Percentiles rank a stretch among this genome's conserved stretches.
Evolutionary conservation across 2,888 invertebrate species (phyloP).

Genomic region (Drosophila fulvimacula): DNA sequence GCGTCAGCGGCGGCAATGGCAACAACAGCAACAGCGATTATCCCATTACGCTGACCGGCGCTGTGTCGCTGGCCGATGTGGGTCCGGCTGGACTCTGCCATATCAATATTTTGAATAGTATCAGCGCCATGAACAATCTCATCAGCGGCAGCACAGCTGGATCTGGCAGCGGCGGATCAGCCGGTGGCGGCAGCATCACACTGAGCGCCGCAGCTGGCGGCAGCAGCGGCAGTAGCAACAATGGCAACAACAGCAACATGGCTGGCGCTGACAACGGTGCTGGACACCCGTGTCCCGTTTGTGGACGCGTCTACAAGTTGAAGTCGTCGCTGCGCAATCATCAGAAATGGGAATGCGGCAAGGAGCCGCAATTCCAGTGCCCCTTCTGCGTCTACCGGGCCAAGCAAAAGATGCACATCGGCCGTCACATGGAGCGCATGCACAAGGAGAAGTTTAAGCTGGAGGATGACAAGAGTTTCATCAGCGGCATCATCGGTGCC

Average conservation of each 20-base stretch:
- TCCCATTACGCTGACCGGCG: slow-evolving; percentile 74
- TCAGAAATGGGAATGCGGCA: slow-evolving; percentile 94
- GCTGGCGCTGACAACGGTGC: slow-evolving; percentile 83
- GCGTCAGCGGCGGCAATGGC: slow-evolving; percentile 43
- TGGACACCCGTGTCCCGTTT: slow-evolving; percentile 91
- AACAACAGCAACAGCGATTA: slow-evolving; percentile 72
- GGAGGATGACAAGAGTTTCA: slow-evolving; percentile 83
- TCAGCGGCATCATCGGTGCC: slow-evolving; percentile 58
- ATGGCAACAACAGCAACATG: slow-evolving; percentile 27
- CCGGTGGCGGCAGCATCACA: slow-evolving; percentile 38
- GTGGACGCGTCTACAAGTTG: slow-evolving; percentile 93
- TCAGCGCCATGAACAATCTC: slow-evolving; percentile 83
- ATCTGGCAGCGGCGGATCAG: slow-evolving; percentile 28
- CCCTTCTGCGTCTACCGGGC: slow-evolving; percentile 93
- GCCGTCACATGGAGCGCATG: slow-evolving; percentile 93
- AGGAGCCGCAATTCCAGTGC: slow-evolving; percentile 93
- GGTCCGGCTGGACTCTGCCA: slow-evolving; percentile 79
- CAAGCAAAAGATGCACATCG: slow-evolving; percentile 94
- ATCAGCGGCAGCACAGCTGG: slow-evolving; percentile 76
- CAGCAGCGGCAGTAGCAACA: slow-evolving; percentile 15
- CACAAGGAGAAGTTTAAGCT: slow-evolving; percentile 88
- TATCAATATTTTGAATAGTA: slow-evolving; percentile 82
- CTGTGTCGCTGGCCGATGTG: slow-evolving; percentile 80
- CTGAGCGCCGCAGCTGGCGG: slow-evolving; percentile 34
- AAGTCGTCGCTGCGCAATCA: slow-evolving; percentile 93